Percentiles rank a stretch among this genome's conserved stretches.
These are phyloP conservation scores for Drosophila burlai DNA, from an alignment of 1,140 invertebrate species.

Conservation along the genomic window DNA sequence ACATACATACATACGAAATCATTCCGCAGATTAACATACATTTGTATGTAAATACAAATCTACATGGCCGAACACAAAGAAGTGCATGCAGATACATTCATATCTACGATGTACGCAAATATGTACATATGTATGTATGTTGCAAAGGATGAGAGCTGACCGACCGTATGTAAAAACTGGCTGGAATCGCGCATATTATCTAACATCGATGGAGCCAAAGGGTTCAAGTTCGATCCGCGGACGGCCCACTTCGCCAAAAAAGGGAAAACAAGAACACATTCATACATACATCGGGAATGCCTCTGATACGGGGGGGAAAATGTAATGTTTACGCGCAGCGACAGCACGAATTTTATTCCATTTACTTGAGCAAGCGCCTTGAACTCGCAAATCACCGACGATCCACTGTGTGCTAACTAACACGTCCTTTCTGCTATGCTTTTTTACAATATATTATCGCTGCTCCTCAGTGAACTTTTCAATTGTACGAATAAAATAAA, in stretches of 20 bases:
- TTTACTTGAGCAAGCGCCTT: slow-evolving; percentile 72
- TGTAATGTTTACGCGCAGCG: slow-evolving; percentile 47
- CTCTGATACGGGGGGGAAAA: slow-evolving; percentile 31
- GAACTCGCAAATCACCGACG: slow-evolving; percentile 52
- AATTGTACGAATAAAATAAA: slow-evolving; percentile 85
- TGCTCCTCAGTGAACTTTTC: slow-evolving; percentile 75
- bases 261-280: slow-evolving; percentile 15
- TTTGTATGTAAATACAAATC: slow-evolving; percentile 18
- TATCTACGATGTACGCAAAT: slow-evolving; percentile 5
- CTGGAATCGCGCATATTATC: slow-evolving; percentile 47
- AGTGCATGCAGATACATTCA: slow-evolving; percentile 21
- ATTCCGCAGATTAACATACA: slow-evolving; percentile 19
- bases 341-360: slow-evolving; percentile 32
- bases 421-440: slow-evolving; percentile 44
- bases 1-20: slow-evolving; percentile 18
- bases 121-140: slow-evolving; percentile 7
- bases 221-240: slow-evolving; percentile 26
- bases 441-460: slow-evolving; percentile 37
- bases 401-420: slow-evolving; percentile 42
- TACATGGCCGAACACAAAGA: slow-evolving; percentile 28
- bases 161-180: slow-evolving; percentile 13
- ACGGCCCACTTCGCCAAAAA: slow-evolving; percentile 5
- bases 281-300: slow-evolving; percentile 24
- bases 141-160: slow-evolving; percentile 9
- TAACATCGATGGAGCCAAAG: slow-evolving; percentile 39